A percentile compares a stretch with the other conserved stretches of the same genome.
phyloP scores from a whole-genome alignment of 2,113 vertebrate species.

The Epinephelus cyanopodus region DNA sequence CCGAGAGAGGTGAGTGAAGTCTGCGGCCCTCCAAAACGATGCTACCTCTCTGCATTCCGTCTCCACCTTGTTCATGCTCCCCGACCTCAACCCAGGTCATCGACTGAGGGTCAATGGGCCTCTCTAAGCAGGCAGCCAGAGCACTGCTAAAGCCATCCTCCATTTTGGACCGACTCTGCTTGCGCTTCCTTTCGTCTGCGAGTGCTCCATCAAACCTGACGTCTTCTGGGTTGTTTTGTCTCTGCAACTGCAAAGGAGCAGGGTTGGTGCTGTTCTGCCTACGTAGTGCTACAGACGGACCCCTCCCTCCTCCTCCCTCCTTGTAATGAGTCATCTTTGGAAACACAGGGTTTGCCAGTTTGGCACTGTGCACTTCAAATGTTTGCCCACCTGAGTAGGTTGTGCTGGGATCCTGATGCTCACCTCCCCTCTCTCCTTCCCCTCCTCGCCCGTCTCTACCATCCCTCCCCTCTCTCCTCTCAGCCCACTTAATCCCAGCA shows the following conservation, averaged over 20 bases:
- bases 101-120: slow-evolving; percentile 73
- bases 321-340: slow-evolving; percentile 80
- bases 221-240: slow-evolving; percentile 73
- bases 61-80: slow-evolving; percentile 59
- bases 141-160: slow-evolving; percentile 75
- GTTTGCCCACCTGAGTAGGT: slow-evolving; percentile 88
- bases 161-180: slow-evolving; percentile 63
- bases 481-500: slow-evolving; percentile 80
- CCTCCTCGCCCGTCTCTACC: slow-evolving; percentile 47
- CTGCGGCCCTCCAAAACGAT: slow-evolving; percentile 78
- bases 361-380: slow-evolving; percentile 83
- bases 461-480: slow-evolving; percentile 69
- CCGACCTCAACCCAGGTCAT: slow-evolving; percentile 71
- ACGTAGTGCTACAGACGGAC: slow-evolving; percentile 69
- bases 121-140: slow-evolving; percentile 79
- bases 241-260: slow-evolving; percentile 76
- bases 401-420: slow-evolving; percentile 87
- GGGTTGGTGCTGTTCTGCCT: slow-evolving; percentile 82
- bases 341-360: slow-evolving; percentile 77
- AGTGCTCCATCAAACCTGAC: slow-evolving; percentile 54
- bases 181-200: slow-evolving; percentile 60
- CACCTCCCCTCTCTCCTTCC: slow-evolving; percentile 75
- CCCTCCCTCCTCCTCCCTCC: slow-evolving; percentile 65
- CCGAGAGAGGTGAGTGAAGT: slow-evolving; percentile 86
- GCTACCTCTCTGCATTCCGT: slow-evolving; percentile 53